These are phyloP conservation scores for Dynastes maya DNA, from an alignment of 2,888 invertebrate genomes.

Conservation along the genomic window DNA sequence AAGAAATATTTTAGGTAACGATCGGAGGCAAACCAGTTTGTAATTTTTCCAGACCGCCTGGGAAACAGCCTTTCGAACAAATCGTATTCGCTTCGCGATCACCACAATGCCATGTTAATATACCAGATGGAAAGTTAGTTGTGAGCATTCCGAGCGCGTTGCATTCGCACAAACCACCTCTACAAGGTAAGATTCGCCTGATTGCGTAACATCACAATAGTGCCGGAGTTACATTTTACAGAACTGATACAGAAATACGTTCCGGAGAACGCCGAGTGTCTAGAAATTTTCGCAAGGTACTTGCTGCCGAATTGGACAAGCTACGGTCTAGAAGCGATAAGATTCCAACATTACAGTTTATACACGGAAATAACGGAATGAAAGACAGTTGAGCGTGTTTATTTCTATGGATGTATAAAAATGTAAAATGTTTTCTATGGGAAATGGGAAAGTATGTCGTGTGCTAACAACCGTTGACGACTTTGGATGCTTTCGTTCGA, in stretches of 20 bases:
- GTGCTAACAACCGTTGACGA: slow-evolving; percentile 62
- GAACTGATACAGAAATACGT: slow-evolving; percentile 78
- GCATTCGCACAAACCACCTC: slow-evolving; percentile 96
- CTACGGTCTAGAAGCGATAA: slow-evolving; percentile 89
- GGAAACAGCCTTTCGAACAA: slow-evolving; percentile 93
- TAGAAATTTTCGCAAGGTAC: slow-evolving; percentile 95
- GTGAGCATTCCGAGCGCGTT: slow-evolving; percentile 92
- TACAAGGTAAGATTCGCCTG: slow-evolving; percentile 74
- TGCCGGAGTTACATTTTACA: slow-evolving; percentile 64
- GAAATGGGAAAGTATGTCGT: background rate
- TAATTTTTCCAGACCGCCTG: slow-evolving; percentile 76
- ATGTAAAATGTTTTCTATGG: slow-evolving; percentile 30
- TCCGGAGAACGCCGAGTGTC: slow-evolving; percentile 74
- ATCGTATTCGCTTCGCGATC: slow-evolving; percentile 76
- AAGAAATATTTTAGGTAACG: slow-evolving; percentile 73
- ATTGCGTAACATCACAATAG: no score
- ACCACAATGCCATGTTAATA: slow-evolving; percentile 54
- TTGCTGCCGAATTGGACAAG: slow-evolving; percentile 89
- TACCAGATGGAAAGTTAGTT: slow-evolving; percentile 76
- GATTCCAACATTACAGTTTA: slow-evolving; percentile 81
- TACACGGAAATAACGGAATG: slow-evolving; percentile 63
- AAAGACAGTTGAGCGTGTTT: slow-evolving; percentile 23
- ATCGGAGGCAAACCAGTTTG: slow-evolving; percentile 79
- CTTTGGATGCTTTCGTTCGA: slow-evolving; percentile 68
- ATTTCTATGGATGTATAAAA: slow-evolving; percentile 21